phyloP scores from a whole-genome alignment of 2,797 vertebrate species.

The Enteromius trimaculatus region DNA sequence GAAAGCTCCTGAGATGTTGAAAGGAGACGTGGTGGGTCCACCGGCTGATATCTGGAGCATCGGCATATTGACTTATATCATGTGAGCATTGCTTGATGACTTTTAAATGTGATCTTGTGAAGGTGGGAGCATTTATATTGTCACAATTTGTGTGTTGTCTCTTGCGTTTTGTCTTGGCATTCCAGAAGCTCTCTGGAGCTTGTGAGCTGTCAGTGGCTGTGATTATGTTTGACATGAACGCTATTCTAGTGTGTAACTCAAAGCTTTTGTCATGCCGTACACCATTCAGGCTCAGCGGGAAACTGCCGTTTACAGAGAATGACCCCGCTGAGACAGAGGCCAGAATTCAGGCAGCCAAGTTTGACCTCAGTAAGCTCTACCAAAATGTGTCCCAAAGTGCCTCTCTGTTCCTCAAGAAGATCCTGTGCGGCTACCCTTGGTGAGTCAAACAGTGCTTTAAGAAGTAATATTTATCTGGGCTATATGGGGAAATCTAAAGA shows the following conservation, averaged over 20 bases:
- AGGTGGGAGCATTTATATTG: background rate
- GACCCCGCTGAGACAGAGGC: conserved; percentile 89
- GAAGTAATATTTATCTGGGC: background rate
- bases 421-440: conserved; percentile 94
- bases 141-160: conserved; percentile 1
- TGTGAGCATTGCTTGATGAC: conserved; percentile 81
- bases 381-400: conserved; percentile 98
- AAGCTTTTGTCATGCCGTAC: conserved; percentile 16
- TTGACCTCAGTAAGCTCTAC: conserved; percentile 95
- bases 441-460: conserved; percentile 71
- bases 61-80: conserved; percentile 92
- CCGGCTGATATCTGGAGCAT: conserved; percentile 96
- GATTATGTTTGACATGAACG: background rate
- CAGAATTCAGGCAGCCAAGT: conserved; percentile 90
- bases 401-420: conserved; percentile 95
- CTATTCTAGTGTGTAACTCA: background rate
- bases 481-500: background rate
- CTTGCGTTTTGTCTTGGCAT: background rate
- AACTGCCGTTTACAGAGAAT: conserved; percentile 88
- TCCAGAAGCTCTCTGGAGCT: conserved; percentile 14
- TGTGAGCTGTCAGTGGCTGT: conserved; percentile 11
- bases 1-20: conserved; percentile 96
- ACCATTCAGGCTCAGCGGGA: conserved; percentile 88
- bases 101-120: background rate
- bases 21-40: conserved; percentile 93